These are phyloP conservation scores for Corythaeola cristata DNA, from an alignment of 2,113 vertebrate genomes.

Conservation along the genomic window DNA sequence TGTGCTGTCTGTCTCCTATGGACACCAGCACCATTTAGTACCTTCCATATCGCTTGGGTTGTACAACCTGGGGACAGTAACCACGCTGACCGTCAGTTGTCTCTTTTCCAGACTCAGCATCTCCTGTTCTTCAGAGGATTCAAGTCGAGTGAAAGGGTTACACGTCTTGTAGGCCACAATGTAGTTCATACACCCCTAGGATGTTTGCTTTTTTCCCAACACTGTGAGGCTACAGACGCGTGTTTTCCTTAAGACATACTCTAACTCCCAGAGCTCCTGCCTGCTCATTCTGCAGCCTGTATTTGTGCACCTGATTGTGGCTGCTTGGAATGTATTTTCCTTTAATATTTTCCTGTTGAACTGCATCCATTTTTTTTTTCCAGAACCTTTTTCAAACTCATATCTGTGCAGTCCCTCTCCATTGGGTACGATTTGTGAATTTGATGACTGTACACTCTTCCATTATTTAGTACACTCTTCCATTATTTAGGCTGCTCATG, in stretches of 20 bases:
- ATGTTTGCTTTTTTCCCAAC: not conserved
- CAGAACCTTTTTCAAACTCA: not conserved
- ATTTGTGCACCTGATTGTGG: not conserved
- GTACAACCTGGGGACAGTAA: not conserved
- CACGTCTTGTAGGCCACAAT: not conserved
- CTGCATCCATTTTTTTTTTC: not conserved
- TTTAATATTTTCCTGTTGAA: not conserved
- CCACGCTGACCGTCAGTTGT: not conserved
- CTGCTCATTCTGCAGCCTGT: not conserved
- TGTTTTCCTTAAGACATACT: not conserved
- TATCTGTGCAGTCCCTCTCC: not conserved
- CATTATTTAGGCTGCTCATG: not conserved
- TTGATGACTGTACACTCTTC: not conserved
- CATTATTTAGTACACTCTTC: not conserved
- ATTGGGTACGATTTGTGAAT: not conserved
- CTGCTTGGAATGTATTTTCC: not conserved
- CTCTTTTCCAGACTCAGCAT: not conserved
- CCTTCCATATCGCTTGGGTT: not conserved
- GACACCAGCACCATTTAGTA: not conserved
- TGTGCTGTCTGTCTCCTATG: not conserved
- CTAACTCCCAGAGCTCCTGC: not conserved
- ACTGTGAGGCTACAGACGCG: fast-evolving
- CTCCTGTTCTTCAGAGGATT: not conserved
- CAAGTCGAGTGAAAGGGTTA: not conserved
- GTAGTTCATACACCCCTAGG: not conserved